Evolutionary conservation across 92 coral and sea anemone genomes (phyloP), one percentile per base, ranked within the genome.

Genomic region (Galaxea fascicularis): DNA sequence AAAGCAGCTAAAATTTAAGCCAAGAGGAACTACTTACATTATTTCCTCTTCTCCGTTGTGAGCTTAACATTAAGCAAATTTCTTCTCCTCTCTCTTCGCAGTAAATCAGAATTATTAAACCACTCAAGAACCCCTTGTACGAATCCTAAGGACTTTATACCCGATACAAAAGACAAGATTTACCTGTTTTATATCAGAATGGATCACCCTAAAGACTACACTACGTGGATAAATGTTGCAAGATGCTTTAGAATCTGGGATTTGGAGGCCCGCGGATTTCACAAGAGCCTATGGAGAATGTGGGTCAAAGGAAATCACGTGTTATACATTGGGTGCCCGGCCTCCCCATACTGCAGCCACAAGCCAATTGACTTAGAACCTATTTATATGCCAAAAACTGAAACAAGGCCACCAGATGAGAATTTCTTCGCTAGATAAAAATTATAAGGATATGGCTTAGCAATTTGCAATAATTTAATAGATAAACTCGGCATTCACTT

Each of bases 161-260:
- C 94, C n/a, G 92, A 85, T 73, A 91, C 97, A 4, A 77, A 65
- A 47, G 76, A 84, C 85, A 89, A 91, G 77, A 82, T 65, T 1
- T 91, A 91, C 68, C 28, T 91, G 47, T 88, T 88, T 52, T 93
- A 93, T 54, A 90, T 93, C 70, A 68, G 71, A 21, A 93, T 93
- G 94, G 82, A 80, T 14, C 58, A 88, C 53, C 35, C 72, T 16
- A 20, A 56, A 16, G 97, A 93, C 85, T 91, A 76, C 46, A 86
- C 81, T 21, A 82, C 94, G 27, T 93, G 97, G 97, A 58, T 57
- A 35, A 93, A 93, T 65, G 86, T 91, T 5, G 97, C 97, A 4
- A 69, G 89, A 8, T 93, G 97, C 69, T 90, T 91, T 59, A 84
- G 78, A 49, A 82, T 93, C 57, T 93, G 97, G 97, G 97, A 93